Base-by-base conservation (phyloP, 2,113 vertebrate species). In the Plotosus lineatus region DNA sequence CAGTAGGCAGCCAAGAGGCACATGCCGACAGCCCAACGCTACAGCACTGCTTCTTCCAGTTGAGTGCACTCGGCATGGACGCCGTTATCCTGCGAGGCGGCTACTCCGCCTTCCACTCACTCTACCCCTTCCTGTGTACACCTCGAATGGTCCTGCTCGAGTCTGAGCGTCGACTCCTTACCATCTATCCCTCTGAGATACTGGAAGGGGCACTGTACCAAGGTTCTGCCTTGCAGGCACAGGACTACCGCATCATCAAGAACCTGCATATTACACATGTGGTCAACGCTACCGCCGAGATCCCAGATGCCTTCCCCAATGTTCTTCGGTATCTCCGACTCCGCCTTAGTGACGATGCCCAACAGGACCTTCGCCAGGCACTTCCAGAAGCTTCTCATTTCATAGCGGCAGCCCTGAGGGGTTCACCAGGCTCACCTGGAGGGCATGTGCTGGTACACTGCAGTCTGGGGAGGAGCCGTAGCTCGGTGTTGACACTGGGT, bases 11-110 rank as follows among this genome's bases (percentile, higher is more conserved):
- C 65, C 82, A 85, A 42, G 89, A 87, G 72, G 88, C 89, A 69
- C 79, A 79, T 42, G 81, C 77, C 1, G 85, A 90, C 78, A 88
- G 88, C 38, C 87, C 89, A 63, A 87, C 88, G 33, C 86, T 92
- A 23, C 89, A 92, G 81, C 89, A 84, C 36, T 91, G 91, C 80
- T 92, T 90, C 77, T 91, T 90, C 72, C 90, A 91, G 86, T 88
- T 92, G 73, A 92, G 89, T 53, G 81, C 40, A 61, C 86, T 92
- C n/a, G 91, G 91, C 66, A 91, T 92, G 89, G 90, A 92, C 81
- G 91, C 91, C 3, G 87, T 92, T 46, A 90, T 92, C 82, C 75
- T 93, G 44, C 88, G 87, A 48, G 91, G 89, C 0, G 90, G 90
- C 2, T 90, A 87, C 36, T 84, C 88, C 2, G 83, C 89, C 38